Percentiles rank a stretch among this genome's conserved stretches.
Conservation (phyloP, 2,888 invertebrate genomes). For the Plutella xylostella region DNA sequence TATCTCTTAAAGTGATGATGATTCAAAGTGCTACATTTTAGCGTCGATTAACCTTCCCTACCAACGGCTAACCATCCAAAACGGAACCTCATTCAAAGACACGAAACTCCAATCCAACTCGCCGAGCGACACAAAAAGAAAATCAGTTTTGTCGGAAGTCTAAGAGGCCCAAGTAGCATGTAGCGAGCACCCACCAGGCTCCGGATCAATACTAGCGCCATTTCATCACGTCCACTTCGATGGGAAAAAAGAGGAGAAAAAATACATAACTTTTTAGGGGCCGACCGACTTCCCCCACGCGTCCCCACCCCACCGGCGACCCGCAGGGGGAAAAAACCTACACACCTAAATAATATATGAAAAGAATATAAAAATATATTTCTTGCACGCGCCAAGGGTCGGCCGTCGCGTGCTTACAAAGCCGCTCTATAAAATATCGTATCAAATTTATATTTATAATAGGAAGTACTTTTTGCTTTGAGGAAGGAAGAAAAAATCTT, state of each 20-base stretch:
- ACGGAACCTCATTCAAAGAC: no score
- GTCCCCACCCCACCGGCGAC: constrained; percentile 26
- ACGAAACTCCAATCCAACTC: no score
- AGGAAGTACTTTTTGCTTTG: constrained; percentile 49
- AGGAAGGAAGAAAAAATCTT: constrained; percentile 25
- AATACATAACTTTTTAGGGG: constrained; percentile 71
- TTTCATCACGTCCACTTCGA: constrained; percentile 54
- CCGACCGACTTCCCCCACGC: constrained; percentile 36
- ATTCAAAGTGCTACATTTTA: no score
- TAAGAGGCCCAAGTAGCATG: no score
- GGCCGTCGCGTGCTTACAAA: constrained; percentile 56
- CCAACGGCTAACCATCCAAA: no score
- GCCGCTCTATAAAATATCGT: constrained; percentile 51
- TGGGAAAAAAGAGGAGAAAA: constrained; percentile 66
- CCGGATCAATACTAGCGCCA: constrained; percentile 62
- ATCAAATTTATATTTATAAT: constrained; percentile 56
- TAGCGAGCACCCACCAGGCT: not conserved
- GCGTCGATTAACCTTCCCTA: no score
- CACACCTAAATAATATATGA: constrained; percentile 32
- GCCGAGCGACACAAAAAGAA: no score
- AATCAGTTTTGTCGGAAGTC: no score
- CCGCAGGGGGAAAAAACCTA: constrained; percentile 25
- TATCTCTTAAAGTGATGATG: no score
- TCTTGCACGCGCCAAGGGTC: constrained; percentile 27
- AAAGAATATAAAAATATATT: constrained; percentile 44